Conservation (phyloP, 2,797 vertebrate genomes). For the Pitangus sulphuratus region DNA sequence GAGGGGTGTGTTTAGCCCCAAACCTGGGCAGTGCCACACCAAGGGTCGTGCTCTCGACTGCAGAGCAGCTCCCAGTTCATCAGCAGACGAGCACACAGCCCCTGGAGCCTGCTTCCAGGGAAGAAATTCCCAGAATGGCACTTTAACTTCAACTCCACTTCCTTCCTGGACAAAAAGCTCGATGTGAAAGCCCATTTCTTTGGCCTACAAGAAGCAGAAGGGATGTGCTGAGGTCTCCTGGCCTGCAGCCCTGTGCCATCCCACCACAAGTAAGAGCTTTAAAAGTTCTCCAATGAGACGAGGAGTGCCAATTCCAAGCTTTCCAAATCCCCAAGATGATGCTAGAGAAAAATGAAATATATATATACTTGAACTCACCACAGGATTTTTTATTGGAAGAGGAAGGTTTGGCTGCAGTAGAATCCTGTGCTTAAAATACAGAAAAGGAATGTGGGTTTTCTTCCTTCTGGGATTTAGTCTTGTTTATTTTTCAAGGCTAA, state of each 20-base stretch:
- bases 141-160: neutral
- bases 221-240: neutral
- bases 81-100: neutral
- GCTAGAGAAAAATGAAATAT: neutral
- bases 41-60: neutral
- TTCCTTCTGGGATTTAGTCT: neutral
- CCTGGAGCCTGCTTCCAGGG: neutral
- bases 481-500: neutral
- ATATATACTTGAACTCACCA: neutral
- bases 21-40: neutral
- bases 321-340: neutral
- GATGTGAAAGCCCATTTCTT: neutral
- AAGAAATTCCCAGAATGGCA: neutral
- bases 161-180: neutral
- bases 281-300: neutral
- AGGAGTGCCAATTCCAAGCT: neutral
- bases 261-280: neutral
- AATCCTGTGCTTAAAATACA: neutral
- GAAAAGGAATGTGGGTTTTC: neutral
- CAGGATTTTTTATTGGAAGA: neutral
- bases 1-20: neutral
- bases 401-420: neutral
- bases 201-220: accelerated
- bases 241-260: neutral
- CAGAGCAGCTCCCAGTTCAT: neutral